These are phyloP conservation scores for Enteromius viviparus DNA, from an alignment of 2,797 vertebrate genomes.

Conservation along the genomic window DNA sequence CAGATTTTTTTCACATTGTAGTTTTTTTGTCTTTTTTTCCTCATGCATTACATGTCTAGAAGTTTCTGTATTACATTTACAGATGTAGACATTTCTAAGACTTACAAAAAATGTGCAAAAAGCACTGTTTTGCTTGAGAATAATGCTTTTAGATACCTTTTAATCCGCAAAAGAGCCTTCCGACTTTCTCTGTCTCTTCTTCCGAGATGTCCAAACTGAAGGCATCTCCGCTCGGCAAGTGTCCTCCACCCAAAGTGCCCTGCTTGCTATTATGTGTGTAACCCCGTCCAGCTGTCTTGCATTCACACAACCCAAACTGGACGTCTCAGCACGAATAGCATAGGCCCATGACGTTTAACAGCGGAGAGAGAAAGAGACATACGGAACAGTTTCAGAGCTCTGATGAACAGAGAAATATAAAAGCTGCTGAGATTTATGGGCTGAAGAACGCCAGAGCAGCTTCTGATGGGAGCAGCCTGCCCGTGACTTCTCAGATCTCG, in stretches of 20 bases:
- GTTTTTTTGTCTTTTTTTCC: not conserved
- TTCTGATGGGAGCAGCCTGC: slow-evolving; percentile 52
- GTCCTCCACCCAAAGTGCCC: slow-evolving; percentile 51
- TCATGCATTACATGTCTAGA: not conserved
- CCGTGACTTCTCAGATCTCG: slow-evolving; percentile 48
- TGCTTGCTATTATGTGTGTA: slow-evolving; percentile 51
- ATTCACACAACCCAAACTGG: slow-evolving; percentile 51
- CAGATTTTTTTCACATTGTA: not conserved
- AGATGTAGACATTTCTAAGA: slow-evolving; percentile 2
- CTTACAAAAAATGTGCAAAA: not conserved
- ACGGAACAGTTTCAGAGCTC: slow-evolving; percentile 52
- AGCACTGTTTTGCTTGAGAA: not conserved
- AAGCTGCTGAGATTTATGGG: slow-evolving; percentile 47
- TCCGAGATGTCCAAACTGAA: slow-evolving; percentile 24
- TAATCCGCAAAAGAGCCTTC: not conserved
- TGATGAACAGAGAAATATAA: slow-evolving; percentile 54
- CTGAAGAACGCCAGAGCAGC: slow-evolving; percentile 50
- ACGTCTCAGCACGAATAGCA: slow-evolving; percentile 49
- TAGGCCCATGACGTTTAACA: slow-evolving; percentile 48
- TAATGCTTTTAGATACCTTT: slow-evolving; percentile 12
- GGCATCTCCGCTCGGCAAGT: slow-evolving; percentile 33
- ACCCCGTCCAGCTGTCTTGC: slow-evolving; percentile 52
- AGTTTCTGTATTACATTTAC: not conserved
- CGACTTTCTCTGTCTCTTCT: slow-evolving; percentile 10
- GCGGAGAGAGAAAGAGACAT: slow-evolving; percentile 40